A percentile compares a stretch with the other conserved stretches of the same genome.
These are phyloP conservation scores for Chiroxiphia lanceolata DNA, from an alignment of 2,797 vertebrate genomes.

Conservation along the genomic window DNA sequence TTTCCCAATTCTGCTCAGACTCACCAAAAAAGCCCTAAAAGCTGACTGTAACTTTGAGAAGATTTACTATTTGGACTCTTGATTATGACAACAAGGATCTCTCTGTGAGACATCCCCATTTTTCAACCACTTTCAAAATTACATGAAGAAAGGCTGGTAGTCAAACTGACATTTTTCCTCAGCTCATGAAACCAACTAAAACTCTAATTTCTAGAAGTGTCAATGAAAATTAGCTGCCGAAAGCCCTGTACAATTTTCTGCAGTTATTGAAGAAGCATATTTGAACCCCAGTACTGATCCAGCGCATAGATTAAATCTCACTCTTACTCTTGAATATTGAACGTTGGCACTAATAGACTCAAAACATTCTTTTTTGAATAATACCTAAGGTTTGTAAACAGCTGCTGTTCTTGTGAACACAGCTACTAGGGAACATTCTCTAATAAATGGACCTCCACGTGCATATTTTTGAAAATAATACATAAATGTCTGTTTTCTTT, in stretches of 20 bases:
- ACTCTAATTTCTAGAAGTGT: background rate
- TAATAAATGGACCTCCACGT: background rate
- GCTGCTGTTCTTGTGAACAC: background rate
- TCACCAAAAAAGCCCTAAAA: background rate
- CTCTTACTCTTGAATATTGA: background rate
- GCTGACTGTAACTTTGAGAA: background rate
- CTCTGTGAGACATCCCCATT: background rate
- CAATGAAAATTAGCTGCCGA: background rate
- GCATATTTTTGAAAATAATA: background rate
- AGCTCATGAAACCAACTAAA: background rate
- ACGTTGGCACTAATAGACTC: background rate
- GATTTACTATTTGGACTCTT: background rate
- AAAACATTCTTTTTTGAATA: background rate
- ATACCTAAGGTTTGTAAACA: background rate
- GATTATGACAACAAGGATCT: background rate
- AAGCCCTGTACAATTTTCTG: background rate
- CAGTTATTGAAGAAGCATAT: background rate
- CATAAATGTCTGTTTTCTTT: background rate
- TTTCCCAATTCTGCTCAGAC: background rate
- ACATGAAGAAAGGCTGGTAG: background rate
- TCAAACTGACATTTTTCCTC: background rate
- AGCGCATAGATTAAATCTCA: background rate
- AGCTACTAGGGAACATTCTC: background rate
- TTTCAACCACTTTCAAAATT: background rate
- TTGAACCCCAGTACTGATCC: background rate